Base-by-base conservation (phyloP, 1,140 invertebrate species). In the Macrobrachium rosenbergii region DNA sequence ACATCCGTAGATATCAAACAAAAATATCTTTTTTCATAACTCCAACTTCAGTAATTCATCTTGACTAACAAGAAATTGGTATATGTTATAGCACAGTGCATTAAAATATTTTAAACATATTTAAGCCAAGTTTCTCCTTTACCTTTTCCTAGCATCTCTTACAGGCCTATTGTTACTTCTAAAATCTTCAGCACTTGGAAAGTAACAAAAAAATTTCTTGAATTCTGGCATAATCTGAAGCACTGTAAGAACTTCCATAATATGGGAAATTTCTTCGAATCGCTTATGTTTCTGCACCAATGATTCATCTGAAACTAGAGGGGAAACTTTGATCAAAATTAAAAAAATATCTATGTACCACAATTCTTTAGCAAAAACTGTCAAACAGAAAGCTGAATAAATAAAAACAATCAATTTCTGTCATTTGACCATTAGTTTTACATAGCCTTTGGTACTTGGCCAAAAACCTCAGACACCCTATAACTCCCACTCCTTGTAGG, bases 81-180 rank as follows among this genome's bases (percentile, higher is more conserved):
- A 37, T 37, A 37, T n/a, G 28, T 37, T 37, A 37, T 37, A 37
- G 1, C 28, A 37, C 3, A 37, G 28, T 3, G 3, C 28, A 37
- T 37, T 37, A 37, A 37, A 37, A 37, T 37, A 37, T 37, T 37
- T 37, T 37, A 72, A 28, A 12, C 69, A 23, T n/a, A 72, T 72
- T n/a, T 52, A 52, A 52, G 52, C 12, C 69, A 23, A 28, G 16
- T 23, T 72, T 72, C 10, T 37, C n/a, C 2, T 58, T 62, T 87
- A 87, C 84, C 69, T 79, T 75, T 80, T 81, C 28, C 84, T 87
- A 2, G 73, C 21, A 45, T 76, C 72, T 75, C 84, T 73, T 52
- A 87, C 43, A 12, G 23, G n/a, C 21, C 21, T 16, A 69, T 87
- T 87, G 72, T 87, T 87, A 16, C 11, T 43, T 75, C 84, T 87